Percentiles rank a stretch among this genome's conserved stretches.
Conservation (phyloP, 2,797 vertebrate species). For the Crenichthys baileyi region DNA sequence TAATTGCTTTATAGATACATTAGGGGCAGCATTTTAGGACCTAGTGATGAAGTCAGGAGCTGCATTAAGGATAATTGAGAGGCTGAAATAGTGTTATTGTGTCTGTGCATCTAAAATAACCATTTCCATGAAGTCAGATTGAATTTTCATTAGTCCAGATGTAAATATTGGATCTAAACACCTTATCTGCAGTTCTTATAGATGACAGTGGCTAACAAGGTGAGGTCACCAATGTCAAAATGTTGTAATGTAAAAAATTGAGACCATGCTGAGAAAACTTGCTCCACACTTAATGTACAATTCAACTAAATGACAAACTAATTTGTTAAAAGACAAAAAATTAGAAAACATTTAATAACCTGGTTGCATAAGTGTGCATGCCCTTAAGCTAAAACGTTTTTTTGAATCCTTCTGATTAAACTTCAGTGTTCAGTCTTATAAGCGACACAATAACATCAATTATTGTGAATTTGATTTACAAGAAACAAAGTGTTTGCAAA, state of each 20-base stretch:
- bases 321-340: neutral
- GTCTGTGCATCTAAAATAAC: constrained; percentile 51
- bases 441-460: too few relatives aligned
- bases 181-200: constrained; percentile 20
- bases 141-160: constrained; percentile 49
- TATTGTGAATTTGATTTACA: too few relatives aligned
- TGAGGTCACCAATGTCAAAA: neutral
- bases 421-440: too few relatives aligned
- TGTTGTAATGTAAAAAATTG: neutral
- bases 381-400: neutral
- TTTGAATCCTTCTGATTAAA: too few relatives aligned
- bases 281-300: neutral
- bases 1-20: constrained; percentile 77
- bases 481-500: too few relatives aligned
- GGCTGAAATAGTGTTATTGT: constrained; percentile 63
- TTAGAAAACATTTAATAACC: neutral
- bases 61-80: constrained; percentile 62
- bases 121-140: constrained; percentile 57
- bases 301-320: neutral
- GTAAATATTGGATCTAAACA: constrained; percentile 31
- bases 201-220: neutral
- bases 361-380: neutral
- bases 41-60: constrained; percentile 64
- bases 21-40: constrained; percentile 66
- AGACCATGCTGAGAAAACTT: neutral